Percentiles rank a stretch among this genome's conserved stretches.
phyloP scores from a whole-genome alignment of 2,888 invertebrate genomes.

The Nephrotoma flavescens region DNA sequence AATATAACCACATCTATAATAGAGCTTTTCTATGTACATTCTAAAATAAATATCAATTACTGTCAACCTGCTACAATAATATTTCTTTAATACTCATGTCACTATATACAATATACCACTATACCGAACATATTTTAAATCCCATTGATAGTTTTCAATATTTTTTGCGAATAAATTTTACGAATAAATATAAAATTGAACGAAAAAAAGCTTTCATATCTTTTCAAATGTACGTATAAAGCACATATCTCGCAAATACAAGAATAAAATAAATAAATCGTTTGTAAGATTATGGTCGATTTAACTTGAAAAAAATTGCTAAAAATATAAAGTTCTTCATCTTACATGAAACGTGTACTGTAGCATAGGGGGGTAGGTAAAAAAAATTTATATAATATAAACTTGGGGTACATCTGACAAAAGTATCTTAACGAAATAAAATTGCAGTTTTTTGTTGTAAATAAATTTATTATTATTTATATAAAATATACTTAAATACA shows the following conservation, averaged over 20 bases:
- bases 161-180: background rate
- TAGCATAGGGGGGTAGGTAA: background rate
- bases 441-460: background rate
- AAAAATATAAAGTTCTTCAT: background rate
- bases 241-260: background rate
- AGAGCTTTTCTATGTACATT: background rate
- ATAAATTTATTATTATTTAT: background rate
- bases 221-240: background rate
- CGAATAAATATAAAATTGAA: background rate
- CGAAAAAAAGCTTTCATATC: background rate
- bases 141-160: background rate
- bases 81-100: background rate
- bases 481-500: background rate
- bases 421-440: background rate
- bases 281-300: background rate
- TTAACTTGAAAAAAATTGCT: background rate
- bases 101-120: too few species aligned
- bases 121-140: background rate
- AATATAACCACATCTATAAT: too few species aligned
- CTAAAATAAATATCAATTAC: background rate
- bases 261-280: background rate
- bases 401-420: background rate
- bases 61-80: background rate
- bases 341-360: background rate
- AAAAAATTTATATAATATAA: background rate